phyloP scores from a whole-genome alignment of 2,888 invertebrate genomes.

The Microplitis manilae region DNA sequence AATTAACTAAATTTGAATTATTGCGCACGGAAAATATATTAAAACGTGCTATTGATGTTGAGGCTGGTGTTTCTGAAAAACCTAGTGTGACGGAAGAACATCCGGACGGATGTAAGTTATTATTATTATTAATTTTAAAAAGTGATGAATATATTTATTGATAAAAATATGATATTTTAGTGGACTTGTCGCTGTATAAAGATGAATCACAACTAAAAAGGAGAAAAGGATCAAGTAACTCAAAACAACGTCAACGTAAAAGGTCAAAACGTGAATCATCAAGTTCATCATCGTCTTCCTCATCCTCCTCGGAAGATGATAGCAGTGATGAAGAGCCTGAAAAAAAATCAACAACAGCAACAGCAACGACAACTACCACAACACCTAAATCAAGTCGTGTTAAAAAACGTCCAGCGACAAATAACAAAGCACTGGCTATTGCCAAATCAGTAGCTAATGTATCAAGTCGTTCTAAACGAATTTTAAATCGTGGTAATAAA shows the following conservation, averaged over 20 bases:
- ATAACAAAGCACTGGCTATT: constrained; percentile 61
- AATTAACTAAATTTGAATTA: constrained; percentile 82
- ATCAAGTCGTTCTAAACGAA: constrained; percentile 67
- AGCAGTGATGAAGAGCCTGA: constrained; percentile 50
- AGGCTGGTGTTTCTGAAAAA: constrained; percentile 80
- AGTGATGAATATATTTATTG: constrained; percentile 2
- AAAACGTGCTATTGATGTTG: constrained; percentile 86
- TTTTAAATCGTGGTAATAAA: constrained; percentile 62
- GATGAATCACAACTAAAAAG: constrained; percentile 87
- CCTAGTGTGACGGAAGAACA: constrained; percentile 84
- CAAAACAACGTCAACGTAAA: constrained; percentile 66
- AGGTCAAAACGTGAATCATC: constrained; percentile 60
- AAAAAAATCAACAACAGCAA: constrained; percentile 54
- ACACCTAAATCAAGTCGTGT: constrained; percentile 50
- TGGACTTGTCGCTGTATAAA: constrained; percentile 87
- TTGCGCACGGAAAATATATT: constrained; percentile 87
- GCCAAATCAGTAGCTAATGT: constrained; percentile 66
- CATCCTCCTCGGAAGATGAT: constrained; percentile 58
- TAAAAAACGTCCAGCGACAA: constrained; percentile 50
- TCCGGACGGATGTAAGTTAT: constrained; percentile 85
- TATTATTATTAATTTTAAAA: constrained; percentile 15
- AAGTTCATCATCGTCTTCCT: constrained; percentile 57
- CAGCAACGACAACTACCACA: neutral
- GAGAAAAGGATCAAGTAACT: constrained; percentile 71
- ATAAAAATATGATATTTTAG: constrained; percentile 72